A percentile compares a stretch with the other conserved stretches of the same genome.
These are phyloP conservation scores for Cheumatopsyche charites DNA, from an alignment of 1,140 invertebrate species.

Conservation along the genomic window DNA sequence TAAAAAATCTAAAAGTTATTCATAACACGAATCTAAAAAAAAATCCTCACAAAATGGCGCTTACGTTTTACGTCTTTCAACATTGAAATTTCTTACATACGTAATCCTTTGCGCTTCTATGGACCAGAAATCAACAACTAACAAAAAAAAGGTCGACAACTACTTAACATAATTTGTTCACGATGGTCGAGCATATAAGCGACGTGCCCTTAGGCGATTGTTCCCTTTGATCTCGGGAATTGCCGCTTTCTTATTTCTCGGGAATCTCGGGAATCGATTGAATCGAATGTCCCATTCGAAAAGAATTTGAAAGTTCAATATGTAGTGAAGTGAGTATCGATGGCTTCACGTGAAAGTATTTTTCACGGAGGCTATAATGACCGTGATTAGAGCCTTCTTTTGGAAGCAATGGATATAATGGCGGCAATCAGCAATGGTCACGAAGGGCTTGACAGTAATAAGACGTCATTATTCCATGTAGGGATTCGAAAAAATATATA, in stretches of 20 bases:
- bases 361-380: slow-evolving; percentile 17
- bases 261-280: not conserved
- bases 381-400: slow-evolving; percentile 29
- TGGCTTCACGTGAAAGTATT: not conserved
- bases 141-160: slow-evolving; percentile 11
- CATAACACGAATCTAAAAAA: no score
- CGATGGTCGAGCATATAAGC: slow-evolving; percentile 3
- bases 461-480: slow-evolving; percentile 38
- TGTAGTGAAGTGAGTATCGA: no score
- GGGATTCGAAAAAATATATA: not conserved
- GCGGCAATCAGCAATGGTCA: slow-evolving; percentile 39
- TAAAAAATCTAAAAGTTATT: no score
- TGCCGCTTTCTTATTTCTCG: not conserved
- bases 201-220: slow-evolving; percentile 18
- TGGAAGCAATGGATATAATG: slow-evolving; percentile 27
- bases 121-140: no score
- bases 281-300: no score
- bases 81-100: not conserved
- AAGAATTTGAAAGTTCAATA: no score
- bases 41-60: no score
- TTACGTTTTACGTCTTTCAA: no score
- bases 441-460: slow-evolving; percentile 45
- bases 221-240: slow-evolving; percentile 4
- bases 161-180: slow-evolving; percentile 24
- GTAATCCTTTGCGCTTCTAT: not conserved